phyloP scores from a whole-genome alignment of 2,113 vertebrate genomes.

The Aegotheles bennettii region DNA sequence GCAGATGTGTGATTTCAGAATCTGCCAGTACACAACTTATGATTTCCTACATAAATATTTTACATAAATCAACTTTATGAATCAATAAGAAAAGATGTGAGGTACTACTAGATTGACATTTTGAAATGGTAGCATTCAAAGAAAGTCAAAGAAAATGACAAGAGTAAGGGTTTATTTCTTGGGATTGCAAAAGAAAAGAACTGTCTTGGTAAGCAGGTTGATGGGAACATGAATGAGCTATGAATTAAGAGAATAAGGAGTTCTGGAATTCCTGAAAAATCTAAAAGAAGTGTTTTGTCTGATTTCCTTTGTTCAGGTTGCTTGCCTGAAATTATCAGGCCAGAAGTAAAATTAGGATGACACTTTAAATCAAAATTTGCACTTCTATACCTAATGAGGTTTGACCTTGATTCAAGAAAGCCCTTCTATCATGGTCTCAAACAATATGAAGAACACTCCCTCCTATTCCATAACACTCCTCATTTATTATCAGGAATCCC shows the following conservation, averaged over 20 bases:
- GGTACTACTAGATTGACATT: background rate
- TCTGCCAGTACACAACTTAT: background rate
- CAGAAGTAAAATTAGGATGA: background rate
- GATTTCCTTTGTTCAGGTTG: background rate
- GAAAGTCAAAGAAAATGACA: background rate
- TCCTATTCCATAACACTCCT: background rate
- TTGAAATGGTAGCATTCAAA: background rate
- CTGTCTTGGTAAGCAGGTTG: background rate
- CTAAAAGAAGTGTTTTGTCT: background rate
- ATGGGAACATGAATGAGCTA: background rate
- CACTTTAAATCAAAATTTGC: background rate
- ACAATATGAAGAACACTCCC: background rate
- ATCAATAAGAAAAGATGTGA: background rate
- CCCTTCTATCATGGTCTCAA: background rate
- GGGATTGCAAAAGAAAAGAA: background rate
- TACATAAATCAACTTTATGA: background rate
- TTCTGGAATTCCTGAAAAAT: background rate
- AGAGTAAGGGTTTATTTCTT: background rate
- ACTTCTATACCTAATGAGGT: background rate
- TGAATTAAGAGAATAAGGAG: background rate
- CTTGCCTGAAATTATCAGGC: background rate
- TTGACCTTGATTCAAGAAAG: background rate
- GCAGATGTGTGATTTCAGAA: background rate
- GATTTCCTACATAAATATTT: background rate
- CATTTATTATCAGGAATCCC: background rate